phyloP scores from a whole-genome alignment of 2,113 vertebrate species.

The Stercorarius parasiticus region DNA sequence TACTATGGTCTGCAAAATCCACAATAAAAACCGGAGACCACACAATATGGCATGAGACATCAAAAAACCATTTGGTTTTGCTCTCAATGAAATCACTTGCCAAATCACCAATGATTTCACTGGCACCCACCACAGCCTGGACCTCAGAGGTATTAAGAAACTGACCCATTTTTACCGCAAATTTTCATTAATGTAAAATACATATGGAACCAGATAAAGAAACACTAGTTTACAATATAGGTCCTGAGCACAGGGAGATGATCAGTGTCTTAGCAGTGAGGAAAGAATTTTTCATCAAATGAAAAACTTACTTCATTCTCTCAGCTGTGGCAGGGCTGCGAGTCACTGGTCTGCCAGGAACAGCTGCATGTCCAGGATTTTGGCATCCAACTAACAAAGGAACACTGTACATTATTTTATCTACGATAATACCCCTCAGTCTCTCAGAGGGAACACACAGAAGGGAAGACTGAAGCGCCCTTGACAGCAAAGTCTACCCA shows the following conservation, averaged over 20 bases:
- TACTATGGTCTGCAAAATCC: not conserved
- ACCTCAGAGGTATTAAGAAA: not conserved
- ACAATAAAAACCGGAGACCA: not conserved
- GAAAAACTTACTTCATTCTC: not conserved
- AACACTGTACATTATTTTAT: not conserved
- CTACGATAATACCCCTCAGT: not conserved
- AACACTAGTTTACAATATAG: not conserved
- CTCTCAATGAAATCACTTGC: not conserved
- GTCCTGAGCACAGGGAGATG: not conserved
- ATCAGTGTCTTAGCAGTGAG: not conserved
- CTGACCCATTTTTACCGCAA: not conserved
- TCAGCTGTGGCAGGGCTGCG: not conserved
- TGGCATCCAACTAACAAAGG: not conserved
- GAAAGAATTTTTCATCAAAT: not conserved
- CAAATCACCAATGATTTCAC: conserved; percentile 2
- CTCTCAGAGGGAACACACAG: not conserved
- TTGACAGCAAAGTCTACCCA: not conserved
- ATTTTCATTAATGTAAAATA: not conserved
- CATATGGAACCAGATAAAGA: not conserved
- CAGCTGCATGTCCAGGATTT: conserved; percentile 32
- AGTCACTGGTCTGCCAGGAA: conserved; percentile 13
- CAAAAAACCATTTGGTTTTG: not conserved
- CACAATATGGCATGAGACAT: not conserved
- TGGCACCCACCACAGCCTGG: not conserved
- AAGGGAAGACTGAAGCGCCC: not conserved